phyloP scores from a whole-genome alignment of 2,888 invertebrate genomes.

The Lasioglossum marginatum region DNA sequence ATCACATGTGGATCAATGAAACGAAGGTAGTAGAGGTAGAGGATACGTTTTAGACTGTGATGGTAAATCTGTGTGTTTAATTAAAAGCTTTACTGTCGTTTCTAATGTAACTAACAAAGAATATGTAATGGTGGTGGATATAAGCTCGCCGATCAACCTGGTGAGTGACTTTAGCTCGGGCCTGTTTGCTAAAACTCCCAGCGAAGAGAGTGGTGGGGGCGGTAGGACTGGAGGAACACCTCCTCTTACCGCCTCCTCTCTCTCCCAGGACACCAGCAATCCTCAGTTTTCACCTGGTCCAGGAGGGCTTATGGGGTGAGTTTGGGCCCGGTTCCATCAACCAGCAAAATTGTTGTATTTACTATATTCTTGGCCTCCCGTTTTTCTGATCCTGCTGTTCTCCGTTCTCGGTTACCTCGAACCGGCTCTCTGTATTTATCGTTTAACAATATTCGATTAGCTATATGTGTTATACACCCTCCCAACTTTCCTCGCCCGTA shows the following conservation, averaged over 20 bases:
- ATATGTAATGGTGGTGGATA: slow-evolving; percentile 81
- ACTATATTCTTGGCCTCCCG: slow-evolving; percentile 55
- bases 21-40: not conserved
- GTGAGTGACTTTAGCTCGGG: slow-evolving; percentile 97
- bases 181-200: slow-evolving; percentile 96
- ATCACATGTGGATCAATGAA: not conserved
- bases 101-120: slow-evolving; percentile 71
- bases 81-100: slow-evolving; percentile 65
- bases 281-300: slow-evolving; percentile 83
- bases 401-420: slow-evolving; percentile 23
- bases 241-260: slow-evolving; percentile 87
- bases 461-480: slow-evolving; percentile 12
- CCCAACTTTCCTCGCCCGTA: not conserved
- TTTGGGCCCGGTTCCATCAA: slow-evolving; percentile 78
- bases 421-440: slow-evolving; percentile 28
- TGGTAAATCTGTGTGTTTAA: slow-evolving; percentile 57
- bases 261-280: slow-evolving; percentile 83
- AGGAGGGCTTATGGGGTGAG: slow-evolving; percentile 83
- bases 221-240: slow-evolving; percentile 87
- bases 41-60: slow-evolving; percentile 46
- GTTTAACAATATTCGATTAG: slow-evolving; percentile 31
- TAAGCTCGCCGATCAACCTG: slow-evolving; percentile 96
- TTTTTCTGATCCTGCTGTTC: slow-evolving; percentile 27
- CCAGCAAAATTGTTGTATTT: slow-evolving; percentile 63
- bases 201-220: slow-evolving; percentile 92